Conservation (phyloP, 2,113 vertebrate species). For the Protomyctophum bolini region DNA sequence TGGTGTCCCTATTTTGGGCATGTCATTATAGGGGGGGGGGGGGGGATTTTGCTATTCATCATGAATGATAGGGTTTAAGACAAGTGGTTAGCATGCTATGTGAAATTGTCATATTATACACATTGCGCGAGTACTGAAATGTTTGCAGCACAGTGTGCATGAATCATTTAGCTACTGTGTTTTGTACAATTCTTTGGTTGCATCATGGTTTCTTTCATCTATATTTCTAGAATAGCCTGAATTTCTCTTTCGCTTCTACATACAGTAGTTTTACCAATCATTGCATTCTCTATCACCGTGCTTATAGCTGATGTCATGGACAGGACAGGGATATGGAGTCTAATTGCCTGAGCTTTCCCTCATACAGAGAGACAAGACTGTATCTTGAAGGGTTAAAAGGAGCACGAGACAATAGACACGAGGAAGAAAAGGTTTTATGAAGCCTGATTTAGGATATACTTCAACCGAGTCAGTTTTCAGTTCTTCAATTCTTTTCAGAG, state of each 20-base stretch:
- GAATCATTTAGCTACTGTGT: no score
- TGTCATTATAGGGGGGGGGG: no score
- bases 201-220: slow-evolving; percentile 12
- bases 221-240: slow-evolving; percentile 7
- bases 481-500: slow-evolving; percentile 2
- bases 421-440: slow-evolving; percentile 5
- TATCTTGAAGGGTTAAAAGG: neutral
- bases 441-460: slow-evolving; percentile 1
- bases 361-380: slow-evolving; percentile 27
- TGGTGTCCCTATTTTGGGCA: neutral
- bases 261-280: neutral
- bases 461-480: neutral
- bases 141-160: no score
- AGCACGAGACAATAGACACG: slow-evolving; percentile 13
- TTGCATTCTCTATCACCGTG: neutral
- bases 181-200: neutral
- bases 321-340: neutral
- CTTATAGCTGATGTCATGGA: neutral
- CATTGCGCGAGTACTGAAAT: no score
- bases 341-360: slow-evolving; percentile 18
- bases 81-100: neutral
- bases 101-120: no score
- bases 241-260: neutral
- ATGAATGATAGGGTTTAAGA: neutral
- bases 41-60: neutral